phyloP scores from a whole-genome alignment of 2,888 invertebrate species.

The Tipula lateralis region DNA sequence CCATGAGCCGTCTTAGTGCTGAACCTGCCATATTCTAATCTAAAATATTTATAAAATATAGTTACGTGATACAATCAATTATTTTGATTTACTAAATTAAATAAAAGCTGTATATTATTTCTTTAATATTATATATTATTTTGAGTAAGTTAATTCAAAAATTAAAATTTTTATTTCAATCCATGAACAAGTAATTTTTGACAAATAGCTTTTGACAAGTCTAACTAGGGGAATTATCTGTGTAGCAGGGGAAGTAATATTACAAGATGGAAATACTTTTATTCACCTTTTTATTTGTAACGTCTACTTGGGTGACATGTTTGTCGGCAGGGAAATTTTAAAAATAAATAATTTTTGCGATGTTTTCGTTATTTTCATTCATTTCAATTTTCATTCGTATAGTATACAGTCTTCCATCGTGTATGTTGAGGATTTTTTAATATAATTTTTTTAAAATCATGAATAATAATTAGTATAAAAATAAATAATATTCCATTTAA shows the following conservation, averaged over 20 bases:
- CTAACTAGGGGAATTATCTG: neutral
- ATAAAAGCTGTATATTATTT: neutral
- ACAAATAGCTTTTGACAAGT: neutral
- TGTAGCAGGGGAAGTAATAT: too few species aligned
- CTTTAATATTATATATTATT: neutral
- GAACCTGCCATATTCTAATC: conserved; percentile 69
- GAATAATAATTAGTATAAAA: neutral
- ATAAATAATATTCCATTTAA: too few species aligned
- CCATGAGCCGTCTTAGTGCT: conserved; percentile 76
- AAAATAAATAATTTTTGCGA: neutral
- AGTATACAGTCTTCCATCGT: neutral
- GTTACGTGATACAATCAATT: neutral
- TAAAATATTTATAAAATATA: conserved; percentile 34
- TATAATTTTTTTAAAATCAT: neutral
- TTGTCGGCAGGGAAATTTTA: too few species aligned
- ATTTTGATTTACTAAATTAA: neutral
- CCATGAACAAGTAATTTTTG: neutral
- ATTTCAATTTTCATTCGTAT: neutral
- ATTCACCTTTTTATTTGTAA: too few species aligned
- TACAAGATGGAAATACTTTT: too few species aligned
- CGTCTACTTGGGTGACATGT: too few species aligned
- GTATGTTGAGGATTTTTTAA: neutral
- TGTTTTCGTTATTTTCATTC: neutral
- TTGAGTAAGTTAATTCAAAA: neutral
- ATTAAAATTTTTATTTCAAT: conserved; percentile 3